Base-by-base conservation (phyloP, 1,140 invertebrate genomes). In the Whitmania pigra region DNA sequence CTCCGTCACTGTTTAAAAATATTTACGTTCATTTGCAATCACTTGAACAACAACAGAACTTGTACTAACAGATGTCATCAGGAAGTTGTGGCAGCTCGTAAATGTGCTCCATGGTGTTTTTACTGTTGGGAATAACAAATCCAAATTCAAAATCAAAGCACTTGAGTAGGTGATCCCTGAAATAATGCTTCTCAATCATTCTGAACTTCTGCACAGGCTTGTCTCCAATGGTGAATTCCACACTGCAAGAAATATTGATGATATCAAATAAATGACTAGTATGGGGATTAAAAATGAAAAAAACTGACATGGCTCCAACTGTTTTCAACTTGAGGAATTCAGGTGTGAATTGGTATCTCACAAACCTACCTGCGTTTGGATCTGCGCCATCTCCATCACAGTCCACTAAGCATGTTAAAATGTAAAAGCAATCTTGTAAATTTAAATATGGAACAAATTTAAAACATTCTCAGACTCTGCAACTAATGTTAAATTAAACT, bases 131-230 rank as follows among this genome's bases (percentile, higher is more conserved):
- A 83, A 99, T 97, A 79, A 94, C 97, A 82, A 97, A 99, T 63
- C 94, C 94, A 87, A 99, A 99, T 81, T 98, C 93, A 87, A 99
- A 99, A 81, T 99, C 95, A 84, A 98, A 99, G n/a, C 91, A 95
- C 84, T 99, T 99, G 17, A 99, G 85, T 63, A 97, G 82, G 72
- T 88, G 89, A 77, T 98, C 92, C 67, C 90, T 86, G 82, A 97
- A 99, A 83, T 92, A 98, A 81, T 98, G 94, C 40, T 92, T 88
- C 81, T 99, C 95, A 76, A 99, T 97, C 95, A 99, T 99, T 66
- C 94, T 86, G 80, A 99, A 98, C 80, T 94, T 93, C 76, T 91
- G 93, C 0, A 98, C 91, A 54, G 93, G 89, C 76, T 89, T 87
- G 74, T 88, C 85, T 49, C 95, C 95, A 25, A 98, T 93, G 15